phyloP scores from a whole-genome alignment of 1,140 invertebrate genomes.

The Drosophila oshimai region DNA sequence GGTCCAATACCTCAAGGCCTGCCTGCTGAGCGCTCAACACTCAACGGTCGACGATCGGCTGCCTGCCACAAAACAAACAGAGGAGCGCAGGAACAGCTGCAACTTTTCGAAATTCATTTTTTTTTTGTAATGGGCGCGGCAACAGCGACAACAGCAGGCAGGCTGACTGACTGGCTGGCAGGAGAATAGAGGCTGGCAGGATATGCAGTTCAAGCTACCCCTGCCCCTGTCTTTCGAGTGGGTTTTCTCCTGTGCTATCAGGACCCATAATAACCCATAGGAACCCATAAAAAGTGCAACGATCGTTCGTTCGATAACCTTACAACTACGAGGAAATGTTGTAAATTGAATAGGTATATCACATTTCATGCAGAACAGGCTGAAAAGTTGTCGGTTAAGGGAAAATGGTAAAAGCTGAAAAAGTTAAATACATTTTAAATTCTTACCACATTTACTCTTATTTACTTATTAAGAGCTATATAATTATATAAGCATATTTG shows the following conservation, averaged over 20 bases:
- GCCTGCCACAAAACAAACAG: conserved; percentile 48
- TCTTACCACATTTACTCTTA: conserved; percentile 1
- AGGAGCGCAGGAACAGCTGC: conserved; percentile 60
- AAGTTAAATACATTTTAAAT: conserved; percentile 1
- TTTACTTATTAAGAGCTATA: background rate
- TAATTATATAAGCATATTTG: background rate
- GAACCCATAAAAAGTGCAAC: conserved; percentile 49
- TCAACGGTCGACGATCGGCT: conserved; percentile 1
- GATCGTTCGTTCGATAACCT: conserved; percentile 39
- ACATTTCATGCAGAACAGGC: conserved; percentile 15
- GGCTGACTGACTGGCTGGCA: conserved; percentile 13
- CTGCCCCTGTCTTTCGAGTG: conserved; percentile 20
- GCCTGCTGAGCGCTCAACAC: conserved; percentile 15
- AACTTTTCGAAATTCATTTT: conserved; percentile 66
- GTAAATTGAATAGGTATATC: conserved; percentile 14
- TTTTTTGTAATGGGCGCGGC: conserved; percentile 56
- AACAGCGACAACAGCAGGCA: conserved; percentile 28
- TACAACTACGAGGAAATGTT: conserved; percentile 9
- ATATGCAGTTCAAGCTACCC: conserved; percentile 48
- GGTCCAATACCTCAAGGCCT: conserved; percentile 20
- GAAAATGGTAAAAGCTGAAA: background rate
- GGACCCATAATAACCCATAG: background rate
- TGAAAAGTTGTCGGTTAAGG: conserved; percentile 1
- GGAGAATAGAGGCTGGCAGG: conserved; percentile 60
- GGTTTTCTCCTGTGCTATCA: conserved; percentile 15